Base-by-base conservation (phyloP, 1,140 invertebrate species). In the Calliopsis andreniformis region DNA sequence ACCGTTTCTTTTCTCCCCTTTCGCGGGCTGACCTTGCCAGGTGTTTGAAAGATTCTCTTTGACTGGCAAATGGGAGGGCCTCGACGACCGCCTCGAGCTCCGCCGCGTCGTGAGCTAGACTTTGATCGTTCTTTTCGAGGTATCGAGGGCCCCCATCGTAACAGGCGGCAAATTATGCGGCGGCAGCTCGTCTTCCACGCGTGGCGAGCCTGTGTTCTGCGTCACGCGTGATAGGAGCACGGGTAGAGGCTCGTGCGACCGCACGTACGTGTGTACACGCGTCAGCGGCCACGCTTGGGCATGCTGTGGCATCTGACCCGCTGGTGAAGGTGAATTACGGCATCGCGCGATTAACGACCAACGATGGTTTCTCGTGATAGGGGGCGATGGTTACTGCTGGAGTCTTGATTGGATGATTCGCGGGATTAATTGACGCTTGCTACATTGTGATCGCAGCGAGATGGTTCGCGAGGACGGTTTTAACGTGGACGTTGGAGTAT, bases 81-180 rank as follows among this genome's bases (percentile, higher is more conserved):
- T 1, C 4, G 14, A 16, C 70, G 39, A 70, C 42, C 20, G 32
- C 18, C 58, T 53, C 23, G 45, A 20, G 10, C 49, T n/a, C 45
- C 39, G n/a, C 70, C 20, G 28, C 30, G 42, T 25, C 51, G 35
- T 68, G 62, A 79, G 20, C 25, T 42, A 28, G 47, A n/a, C 30
- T 73, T 49, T 56, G 71, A 68, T 47, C 45, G 12, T 63, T 55
- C 28, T 61, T 49, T 43, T 42, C 45, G 25, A 53, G 30, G 68
- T 20, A 64, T 76, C 35, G 23, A 42, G 12, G 25, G 28, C 14
- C 66, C 79, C 30, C 20, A 45, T 69, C n/a, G 25, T 76, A 80
- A 76, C 66, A 53, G 70, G 53, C 47, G 32, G 20, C 30, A 81
- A 81, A 80, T 82, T 80, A 76, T 69, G n/a, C 8, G 51, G 18